Evolutionary conservation across 2,113 vertebrate species (phyloP), one percentile per base, ranked within the genome.

Genomic region (Melanerpes aurifrons): DNA sequence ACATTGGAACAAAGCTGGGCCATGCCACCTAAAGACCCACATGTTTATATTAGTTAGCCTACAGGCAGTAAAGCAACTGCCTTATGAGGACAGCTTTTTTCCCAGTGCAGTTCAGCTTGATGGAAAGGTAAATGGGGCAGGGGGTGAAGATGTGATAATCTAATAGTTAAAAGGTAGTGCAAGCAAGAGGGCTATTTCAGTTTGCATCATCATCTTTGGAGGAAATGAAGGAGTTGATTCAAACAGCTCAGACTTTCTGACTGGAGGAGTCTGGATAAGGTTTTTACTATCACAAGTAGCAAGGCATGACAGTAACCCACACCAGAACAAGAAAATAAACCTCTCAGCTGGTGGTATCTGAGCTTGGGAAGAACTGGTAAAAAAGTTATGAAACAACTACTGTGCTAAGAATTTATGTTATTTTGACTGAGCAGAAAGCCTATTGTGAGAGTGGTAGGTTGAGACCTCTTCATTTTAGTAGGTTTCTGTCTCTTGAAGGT

Each of bases 271-370:
- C 35, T 66, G 82, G 48, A 29, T 66, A 91, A 75, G 50, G 3
- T 62, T 85, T 92, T 84, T 71, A 7, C 63, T 85, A 29, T 79
- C 26, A 80, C 47, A 85, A 89, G 64, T 48, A 94, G 83, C 56
- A 79, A 70, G 73, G 47, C 50, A 63, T 87, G 64, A 61, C 68
- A 87, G 87, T 90, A 93, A 91, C 53, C 79, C 79, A 91, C 82
- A 92, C 64, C 82, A 63, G 72, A 86, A 77, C 28, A 94, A 87
- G 79, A 94, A 96, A 94, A 91, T 70, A 95, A 95, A 92, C 62
- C 12, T 90, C 87, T 37, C 90, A 91, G 92, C 57, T 78, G 89
- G 82, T 1, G 3, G 59, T 63, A 90, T 43, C 67, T 82, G 66
- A 86, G 57, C 40, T 80, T 91, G 59, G 61, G 72, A 89, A 88